Conservation (phyloP, 2,888 invertebrate genomes). For the Protodeltote pygarga region DNA sequence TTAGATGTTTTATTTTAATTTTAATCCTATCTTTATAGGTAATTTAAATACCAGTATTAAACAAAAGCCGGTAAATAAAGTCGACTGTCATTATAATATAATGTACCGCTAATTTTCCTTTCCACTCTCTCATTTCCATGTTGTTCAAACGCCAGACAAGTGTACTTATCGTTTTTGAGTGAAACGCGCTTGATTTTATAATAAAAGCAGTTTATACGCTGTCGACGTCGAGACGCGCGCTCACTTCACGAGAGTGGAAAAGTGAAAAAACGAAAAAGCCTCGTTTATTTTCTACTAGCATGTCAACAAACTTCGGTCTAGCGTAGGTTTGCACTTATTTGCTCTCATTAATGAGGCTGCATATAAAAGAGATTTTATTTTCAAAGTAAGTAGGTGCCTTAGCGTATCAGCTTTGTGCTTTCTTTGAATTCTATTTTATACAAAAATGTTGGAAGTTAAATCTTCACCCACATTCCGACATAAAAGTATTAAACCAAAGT, state of each 20-base stretch:
- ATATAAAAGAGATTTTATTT: slow-evolving; percentile 55
- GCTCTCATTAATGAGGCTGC: slow-evolving; percentile 60
- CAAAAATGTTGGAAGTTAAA: too few relatives aligned
- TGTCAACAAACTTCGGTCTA: slow-evolving; percentile 62
- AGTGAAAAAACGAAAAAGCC: slow-evolving; percentile 53
- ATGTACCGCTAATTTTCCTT: slow-evolving; percentile 61
- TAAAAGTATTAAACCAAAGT: too few relatives aligned
- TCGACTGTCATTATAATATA: slow-evolving; percentile 48
- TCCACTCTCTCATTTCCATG: slow-evolving; percentile 61
- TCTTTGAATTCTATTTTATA: neutral
- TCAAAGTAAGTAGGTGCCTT: slow-evolving; percentile 3
- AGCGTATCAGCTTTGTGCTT: slow-evolving; percentile 1
- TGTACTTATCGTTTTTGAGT: slow-evolving; percentile 58
- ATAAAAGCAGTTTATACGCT: slow-evolving; percentile 69
- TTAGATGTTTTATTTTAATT: too few relatives aligned
- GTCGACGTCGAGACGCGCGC: slow-evolving; percentile 60
- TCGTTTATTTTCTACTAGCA: slow-evolving; percentile 47
- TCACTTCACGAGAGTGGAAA: slow-evolving; percentile 50
- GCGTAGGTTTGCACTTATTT: slow-evolving; percentile 57
- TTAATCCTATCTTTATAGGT: too few relatives aligned
- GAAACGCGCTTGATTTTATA: slow-evolving; percentile 73
- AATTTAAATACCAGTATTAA: too few relatives aligned
- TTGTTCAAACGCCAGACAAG: slow-evolving; percentile 60
- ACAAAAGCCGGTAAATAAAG: slow-evolving; percentile 47
- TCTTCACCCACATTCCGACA: too few relatives aligned